These are phyloP conservation scores for Heterodera carotae DNA, from an alignment of 1,140 invertebrate species.

Conservation along the genomic window DNA sequence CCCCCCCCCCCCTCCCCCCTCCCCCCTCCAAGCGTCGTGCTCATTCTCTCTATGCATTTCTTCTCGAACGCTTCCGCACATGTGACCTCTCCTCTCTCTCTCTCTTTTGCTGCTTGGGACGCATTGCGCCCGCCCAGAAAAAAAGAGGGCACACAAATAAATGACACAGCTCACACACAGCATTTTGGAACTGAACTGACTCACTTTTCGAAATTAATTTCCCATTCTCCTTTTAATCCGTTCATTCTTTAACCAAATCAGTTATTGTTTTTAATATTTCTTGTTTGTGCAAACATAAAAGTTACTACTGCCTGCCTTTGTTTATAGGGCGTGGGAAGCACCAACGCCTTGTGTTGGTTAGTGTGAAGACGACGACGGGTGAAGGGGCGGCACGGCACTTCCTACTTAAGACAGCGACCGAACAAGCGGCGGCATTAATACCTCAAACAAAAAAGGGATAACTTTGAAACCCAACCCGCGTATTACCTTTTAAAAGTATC, in stretches of 20 bases:
- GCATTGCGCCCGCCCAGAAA: not conserved
- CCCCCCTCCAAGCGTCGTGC: not conserved
- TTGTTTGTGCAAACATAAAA: too few relatives aligned
- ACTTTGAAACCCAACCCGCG: not conserved
- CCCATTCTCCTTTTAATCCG: too few relatives aligned
- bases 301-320: not conserved
- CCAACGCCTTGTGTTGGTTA: not conserved
- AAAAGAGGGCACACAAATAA: not conserved
- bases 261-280: too few relatives aligned
- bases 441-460: not conserved
- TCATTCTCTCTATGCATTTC: not conserved
- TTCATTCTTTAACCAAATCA: too few relatives aligned
- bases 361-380: not conserved
- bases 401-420: too few relatives aligned
- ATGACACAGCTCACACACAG: too few relatives aligned
- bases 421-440: not conserved
- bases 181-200: not conserved
- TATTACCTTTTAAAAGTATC: too few relatives aligned
- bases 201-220: too few relatives aligned
- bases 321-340: not conserved
- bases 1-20: too few relatives aligned
- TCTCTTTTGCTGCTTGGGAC: not conserved
- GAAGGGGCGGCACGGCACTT: not conserved
- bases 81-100: slow-evolving; percentile 19
- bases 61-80: slow-evolving; percentile 22